A percentile compares a stretch with the other conserved stretches of the same genome.
These are phyloP conservation scores for Hipparchia sbordonii DNA, from an alignment of 2,888 invertebrate genomes.

Conservation along the genomic window DNA sequence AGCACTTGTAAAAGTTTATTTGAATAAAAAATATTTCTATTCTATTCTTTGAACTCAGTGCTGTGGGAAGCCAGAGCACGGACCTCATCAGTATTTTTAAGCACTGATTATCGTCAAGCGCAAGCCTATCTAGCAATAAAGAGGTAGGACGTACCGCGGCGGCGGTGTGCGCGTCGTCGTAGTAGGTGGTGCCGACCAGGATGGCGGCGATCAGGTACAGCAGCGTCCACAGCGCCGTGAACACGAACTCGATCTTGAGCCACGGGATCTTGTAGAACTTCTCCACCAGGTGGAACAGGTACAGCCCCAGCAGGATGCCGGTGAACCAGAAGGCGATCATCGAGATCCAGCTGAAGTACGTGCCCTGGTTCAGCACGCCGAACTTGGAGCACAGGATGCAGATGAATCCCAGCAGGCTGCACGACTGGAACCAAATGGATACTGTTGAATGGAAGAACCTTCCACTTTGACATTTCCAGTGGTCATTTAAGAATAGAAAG, in stretches of 20 bases:
- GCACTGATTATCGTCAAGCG: too few species aligned
- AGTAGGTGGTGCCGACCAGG: constrained; percentile 81
- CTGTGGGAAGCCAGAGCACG: too few species aligned
- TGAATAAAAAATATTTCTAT: too few species aligned
- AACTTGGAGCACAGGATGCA: constrained; percentile 86
- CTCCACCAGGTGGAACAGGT: constrained; percentile 93
- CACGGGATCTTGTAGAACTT: constrained; percentile 93
- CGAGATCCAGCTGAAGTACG: constrained; percentile 90
- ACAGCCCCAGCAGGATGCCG: constrained; percentile 89
- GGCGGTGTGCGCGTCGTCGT: constrained; percentile 84
- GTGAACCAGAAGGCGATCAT: constrained; percentile 95
- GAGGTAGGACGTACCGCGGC: constrained; percentile 86
- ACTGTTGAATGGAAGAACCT: too few species aligned
- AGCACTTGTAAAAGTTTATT: too few species aligned
- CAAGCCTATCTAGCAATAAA: too few species aligned
- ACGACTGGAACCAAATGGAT: constrained; percentile 68
- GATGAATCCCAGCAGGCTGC: constrained; percentile 90
- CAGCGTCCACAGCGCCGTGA: constrained; percentile 88
- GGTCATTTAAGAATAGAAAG: too few species aligned
- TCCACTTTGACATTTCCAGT: too few species aligned
- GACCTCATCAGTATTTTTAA: too few species aligned
- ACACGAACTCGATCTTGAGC: constrained; percentile 91
- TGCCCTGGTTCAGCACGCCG: constrained; percentile 82
- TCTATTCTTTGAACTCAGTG: too few species aligned
- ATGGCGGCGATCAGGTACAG: constrained; percentile 90